phyloP scores from a whole-genome alignment of 2,797 vertebrate species.

The Smutsia gigantea region DNA sequence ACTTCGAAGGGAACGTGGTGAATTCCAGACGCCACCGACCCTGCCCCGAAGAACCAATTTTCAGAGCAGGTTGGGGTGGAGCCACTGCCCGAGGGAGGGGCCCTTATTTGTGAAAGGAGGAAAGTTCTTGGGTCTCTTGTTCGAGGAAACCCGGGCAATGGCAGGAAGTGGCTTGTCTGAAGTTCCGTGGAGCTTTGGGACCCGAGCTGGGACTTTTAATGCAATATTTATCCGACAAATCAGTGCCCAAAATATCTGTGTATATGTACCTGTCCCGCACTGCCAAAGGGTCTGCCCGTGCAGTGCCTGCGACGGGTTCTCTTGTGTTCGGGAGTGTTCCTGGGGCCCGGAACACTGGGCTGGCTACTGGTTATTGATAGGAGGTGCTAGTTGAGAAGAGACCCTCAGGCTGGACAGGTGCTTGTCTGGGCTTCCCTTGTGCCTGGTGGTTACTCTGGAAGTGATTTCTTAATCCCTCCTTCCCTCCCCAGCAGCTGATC shows the following conservation, averaged over 20 bases:
- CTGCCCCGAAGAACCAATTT: background rate
- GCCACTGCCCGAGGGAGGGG: background rate
- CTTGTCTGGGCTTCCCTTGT: background rate
- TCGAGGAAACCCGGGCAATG: background rate
- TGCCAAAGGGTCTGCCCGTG: background rate
- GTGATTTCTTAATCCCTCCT: background rate
- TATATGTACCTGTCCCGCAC: background rate
- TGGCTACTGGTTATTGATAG: background rate
- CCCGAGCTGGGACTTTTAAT: background rate
- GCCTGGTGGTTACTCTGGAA: background rate
- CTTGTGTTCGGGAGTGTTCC: background rate
- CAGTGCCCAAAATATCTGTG: background rate
- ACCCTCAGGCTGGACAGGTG: background rate
- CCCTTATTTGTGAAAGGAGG: background rate
- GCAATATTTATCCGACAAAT: background rate
- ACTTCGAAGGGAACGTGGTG: no score
- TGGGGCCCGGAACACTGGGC: background rate
- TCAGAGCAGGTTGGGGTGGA: background rate
- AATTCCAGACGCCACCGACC: background rate
- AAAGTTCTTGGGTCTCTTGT: background rate
- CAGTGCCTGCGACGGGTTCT: background rate
- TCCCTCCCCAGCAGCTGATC: background rate
- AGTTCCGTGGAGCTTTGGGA: background rate
- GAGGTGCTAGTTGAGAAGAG: background rate
- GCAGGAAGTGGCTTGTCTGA: slow-evolving; percentile 6